phyloP scores from a whole-genome alignment of 2,797 vertebrate genomes.

The Notolabrus celidotus region DNA sequence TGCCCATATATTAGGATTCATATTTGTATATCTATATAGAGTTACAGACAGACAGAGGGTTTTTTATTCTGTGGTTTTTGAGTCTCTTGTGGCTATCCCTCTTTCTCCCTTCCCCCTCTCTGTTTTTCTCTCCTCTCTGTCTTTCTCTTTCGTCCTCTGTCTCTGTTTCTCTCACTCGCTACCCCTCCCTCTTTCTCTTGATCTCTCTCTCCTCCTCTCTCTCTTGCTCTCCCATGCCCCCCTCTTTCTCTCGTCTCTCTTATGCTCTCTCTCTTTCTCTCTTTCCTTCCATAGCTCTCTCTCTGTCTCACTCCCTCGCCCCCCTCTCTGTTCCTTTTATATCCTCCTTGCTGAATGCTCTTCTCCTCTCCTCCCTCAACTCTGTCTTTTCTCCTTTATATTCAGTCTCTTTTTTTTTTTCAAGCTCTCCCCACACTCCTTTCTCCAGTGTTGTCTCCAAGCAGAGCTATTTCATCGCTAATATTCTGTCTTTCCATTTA shows the following conservation, averaged over 20 bases:
- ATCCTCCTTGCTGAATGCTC: constrained; percentile 88
- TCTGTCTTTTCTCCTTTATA: constrained; percentile 87
- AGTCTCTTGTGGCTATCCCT: constrained; percentile 86
- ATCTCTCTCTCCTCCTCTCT: constrained; percentile 66
- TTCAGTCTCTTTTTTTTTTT: constrained; percentile 84
- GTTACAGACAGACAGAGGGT: constrained; percentile 81
- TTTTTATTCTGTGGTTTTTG: constrained; percentile 87
- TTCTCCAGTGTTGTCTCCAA: constrained; percentile 83
- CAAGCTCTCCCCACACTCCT: constrained; percentile 82
- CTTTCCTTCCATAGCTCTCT: constrained; percentile 79
- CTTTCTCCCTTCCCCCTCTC: constrained; percentile 83
- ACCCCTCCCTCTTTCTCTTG: constrained; percentile 79
- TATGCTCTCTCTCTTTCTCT: constrained; percentile 68
- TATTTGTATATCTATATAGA: constrained; percentile 85
- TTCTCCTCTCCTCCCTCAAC: constrained; percentile 88
- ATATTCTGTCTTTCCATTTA: constrained; percentile 85
- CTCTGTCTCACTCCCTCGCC: constrained; percentile 79
- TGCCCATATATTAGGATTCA: constrained; percentile 80
- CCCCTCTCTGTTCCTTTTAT: constrained; percentile 87
- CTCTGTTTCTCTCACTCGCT: constrained; percentile 82
- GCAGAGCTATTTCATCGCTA: constrained; percentile 84
- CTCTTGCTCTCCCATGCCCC: constrained; percentile 76
- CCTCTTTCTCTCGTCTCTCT: constrained; percentile 70
- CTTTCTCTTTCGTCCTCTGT: constrained; percentile 84
- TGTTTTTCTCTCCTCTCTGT: constrained; percentile 83